phyloP scores from a whole-genome alignment of 2,113 vertebrate genomes.

The Aplodontia rufa region DNA sequence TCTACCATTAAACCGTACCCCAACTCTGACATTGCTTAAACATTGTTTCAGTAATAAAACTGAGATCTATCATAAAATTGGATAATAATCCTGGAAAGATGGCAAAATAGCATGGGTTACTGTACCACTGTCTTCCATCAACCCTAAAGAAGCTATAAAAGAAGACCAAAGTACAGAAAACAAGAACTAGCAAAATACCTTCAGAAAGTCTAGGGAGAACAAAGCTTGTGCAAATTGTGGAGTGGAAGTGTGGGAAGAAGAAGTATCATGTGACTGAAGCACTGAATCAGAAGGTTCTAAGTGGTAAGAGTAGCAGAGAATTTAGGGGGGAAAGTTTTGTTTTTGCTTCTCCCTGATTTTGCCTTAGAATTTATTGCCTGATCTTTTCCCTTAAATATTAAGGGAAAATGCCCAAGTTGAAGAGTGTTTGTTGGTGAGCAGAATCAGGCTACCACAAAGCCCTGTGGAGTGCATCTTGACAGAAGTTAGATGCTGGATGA shows the following conservation, averaged over 20 bases:
- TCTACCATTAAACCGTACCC: neutral
- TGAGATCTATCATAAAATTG: neutral
- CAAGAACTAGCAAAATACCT: neutral
- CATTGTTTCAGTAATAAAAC: neutral
- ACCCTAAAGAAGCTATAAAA: neutral
- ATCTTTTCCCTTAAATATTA: neutral
- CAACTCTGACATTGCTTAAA: neutral
- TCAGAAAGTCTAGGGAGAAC: neutral
- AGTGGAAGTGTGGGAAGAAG: neutral
- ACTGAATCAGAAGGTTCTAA: neutral
- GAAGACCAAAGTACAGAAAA: neutral
- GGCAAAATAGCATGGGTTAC: neutral
- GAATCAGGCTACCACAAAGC: neutral
- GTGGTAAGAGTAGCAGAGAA: neutral
- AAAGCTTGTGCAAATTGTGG: neutral
- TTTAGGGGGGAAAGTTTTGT: neutral
- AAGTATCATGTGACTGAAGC: neutral
- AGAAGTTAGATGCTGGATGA: neutral
- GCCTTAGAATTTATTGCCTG: neutral
- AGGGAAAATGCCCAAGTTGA: neutral
- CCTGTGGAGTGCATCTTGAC: neutral
- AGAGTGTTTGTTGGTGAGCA: neutral
- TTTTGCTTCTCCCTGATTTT: neutral
- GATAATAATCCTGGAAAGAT: neutral
- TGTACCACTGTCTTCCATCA: neutral